Conservation (phyloP, 92 coral and sea anemone genomes). For the Parazoanthus swiftii region DNA sequence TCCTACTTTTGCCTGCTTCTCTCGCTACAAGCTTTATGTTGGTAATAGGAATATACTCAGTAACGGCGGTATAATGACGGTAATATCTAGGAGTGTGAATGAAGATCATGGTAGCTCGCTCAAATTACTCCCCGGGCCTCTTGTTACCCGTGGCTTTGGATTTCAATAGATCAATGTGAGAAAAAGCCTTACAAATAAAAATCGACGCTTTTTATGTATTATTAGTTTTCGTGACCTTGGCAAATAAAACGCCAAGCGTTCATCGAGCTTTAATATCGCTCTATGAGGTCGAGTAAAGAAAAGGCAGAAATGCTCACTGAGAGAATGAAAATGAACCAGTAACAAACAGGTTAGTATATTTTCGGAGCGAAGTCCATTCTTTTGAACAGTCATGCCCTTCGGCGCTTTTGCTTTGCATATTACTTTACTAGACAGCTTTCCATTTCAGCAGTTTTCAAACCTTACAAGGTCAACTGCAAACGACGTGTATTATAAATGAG, state of each 20-base stretch:
- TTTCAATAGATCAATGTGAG: background rate
- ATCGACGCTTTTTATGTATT: background rate
- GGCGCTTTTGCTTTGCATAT: background rate
- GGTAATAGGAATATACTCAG: too few species aligned
- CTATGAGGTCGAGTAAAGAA: background rate
- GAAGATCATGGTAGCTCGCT: too few species aligned
- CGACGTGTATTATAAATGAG: background rate
- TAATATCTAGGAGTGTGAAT: too few species aligned
- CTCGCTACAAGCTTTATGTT: too few species aligned
- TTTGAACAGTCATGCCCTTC: background rate
- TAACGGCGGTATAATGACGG: too few species aligned
- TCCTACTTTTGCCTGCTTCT: too few species aligned
- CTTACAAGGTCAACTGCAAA: background rate
- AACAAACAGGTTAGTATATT: background rate
- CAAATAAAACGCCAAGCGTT: background rate
- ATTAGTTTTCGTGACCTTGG: background rate
- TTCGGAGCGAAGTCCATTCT: background rate
- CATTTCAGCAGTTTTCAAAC: background rate
- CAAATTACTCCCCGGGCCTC: too few species aligned
- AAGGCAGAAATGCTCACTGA: background rate
- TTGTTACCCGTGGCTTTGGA: too few species aligned
- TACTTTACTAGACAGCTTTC: background rate
- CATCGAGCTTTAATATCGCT: background rate
- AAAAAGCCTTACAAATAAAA: background rate
- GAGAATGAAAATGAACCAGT: background rate